Base-by-base conservation (phyloP, 2,113 vertebrate species). In the Leptosomus discolor region DNA sequence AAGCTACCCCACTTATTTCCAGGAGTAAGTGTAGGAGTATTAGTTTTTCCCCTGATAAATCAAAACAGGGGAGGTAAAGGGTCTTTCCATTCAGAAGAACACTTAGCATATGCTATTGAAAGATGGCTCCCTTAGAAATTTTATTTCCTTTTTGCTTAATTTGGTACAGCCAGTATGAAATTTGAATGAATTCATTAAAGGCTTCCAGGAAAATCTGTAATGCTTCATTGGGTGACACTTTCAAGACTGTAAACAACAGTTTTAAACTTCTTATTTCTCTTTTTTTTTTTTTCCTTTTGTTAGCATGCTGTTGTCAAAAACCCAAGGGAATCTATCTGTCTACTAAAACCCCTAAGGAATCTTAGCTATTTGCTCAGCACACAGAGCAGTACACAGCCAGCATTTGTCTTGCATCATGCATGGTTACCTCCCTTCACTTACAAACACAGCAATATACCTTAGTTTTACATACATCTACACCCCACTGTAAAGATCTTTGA, bases 181-280 rank as follows among this genome's bases (percentile, higher is more conserved):
- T 88, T 63, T 67, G 8, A 78, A 91, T 67, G 84, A 87, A 91
- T 39, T 36, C 1, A 0, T 39, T 51, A 87, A 92, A 85, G 16
- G 3, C 51, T 89, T 78, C 51, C 4, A 32, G 43, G 39, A 91
- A 89, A 92, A 90, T 64, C 69, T 53, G 22, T 50, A 63, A 73
- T 46, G 30, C 29, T 78, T 89, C 41, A 56, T 78, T 67, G 75
- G 39, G 17, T 74, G 45, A 48, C 54, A 69, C 36, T 83, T 78
- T 39, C n/a, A 67, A 84, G 41, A 67, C 46, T 39, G 27, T 58
- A 94, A 83, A 71, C 6, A 13, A 78, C 34, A 39, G 24, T 48
- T 91, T 94, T 87, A 92, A 96, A 79, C 53, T 36, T 76, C 53
- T 83, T 94, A 20, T 70, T 94, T 94, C 13, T 80, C 29, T 45